Evolutionary conservation across 2,888 invertebrate genomes (phyloP).

Genomic region (Ornithoptera alexandrae): DNA sequence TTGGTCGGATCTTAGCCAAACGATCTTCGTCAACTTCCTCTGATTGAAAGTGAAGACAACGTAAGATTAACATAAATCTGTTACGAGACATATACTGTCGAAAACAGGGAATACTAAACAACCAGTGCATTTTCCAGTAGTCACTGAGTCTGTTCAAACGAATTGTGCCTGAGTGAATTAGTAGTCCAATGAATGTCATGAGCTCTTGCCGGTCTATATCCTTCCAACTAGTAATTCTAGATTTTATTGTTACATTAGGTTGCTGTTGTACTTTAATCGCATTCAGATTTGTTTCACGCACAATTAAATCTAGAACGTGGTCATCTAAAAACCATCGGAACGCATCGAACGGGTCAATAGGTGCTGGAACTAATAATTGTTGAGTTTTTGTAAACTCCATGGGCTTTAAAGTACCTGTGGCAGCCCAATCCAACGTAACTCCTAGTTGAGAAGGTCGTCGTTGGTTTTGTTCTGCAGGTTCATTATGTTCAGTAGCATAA

Average conservation of each 20-base stretch:
- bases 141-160: background rate
- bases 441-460: no score
- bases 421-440: no score
- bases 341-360: no score
- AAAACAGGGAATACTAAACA: background rate
- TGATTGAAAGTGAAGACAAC: background rate
- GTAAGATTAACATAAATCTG: background rate
- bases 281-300: no score
- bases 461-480: no score
- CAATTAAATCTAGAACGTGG: no score
- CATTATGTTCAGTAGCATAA: no score
- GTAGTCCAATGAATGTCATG: background rate
- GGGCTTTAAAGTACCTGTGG: no score
- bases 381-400: no score
- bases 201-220: background rate
- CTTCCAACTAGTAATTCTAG: background rate
- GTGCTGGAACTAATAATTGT: no score
- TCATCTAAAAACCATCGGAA: no score
- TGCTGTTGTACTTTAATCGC: no score
- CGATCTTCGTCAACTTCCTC: background rate
- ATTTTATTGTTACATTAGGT: background rate
- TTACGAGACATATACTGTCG: conserved; percentile 2
- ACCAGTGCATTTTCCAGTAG: background rate
- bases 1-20: background rate
- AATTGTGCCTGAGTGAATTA: background rate